Conservation (phyloP, 2,888 invertebrate genomes). For the Lathronympha strigana region DNA sequence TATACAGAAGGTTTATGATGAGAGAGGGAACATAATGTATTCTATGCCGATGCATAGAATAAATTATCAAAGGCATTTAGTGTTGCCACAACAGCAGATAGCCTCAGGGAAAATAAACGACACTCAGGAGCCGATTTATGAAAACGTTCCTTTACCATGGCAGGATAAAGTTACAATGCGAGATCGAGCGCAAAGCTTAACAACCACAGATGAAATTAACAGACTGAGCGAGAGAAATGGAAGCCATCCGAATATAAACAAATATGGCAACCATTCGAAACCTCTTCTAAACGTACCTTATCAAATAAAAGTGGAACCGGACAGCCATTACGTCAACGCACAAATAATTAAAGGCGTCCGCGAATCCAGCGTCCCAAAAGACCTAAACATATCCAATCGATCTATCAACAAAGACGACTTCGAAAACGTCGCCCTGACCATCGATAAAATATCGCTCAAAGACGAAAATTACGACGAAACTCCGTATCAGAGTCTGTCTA, state of each 20-base stretch:
- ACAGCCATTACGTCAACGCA: conserved; percentile 77
- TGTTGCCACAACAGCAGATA: conserved; percentile 78
- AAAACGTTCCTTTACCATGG: conserved; percentile 91
- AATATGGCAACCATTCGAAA: conserved; percentile 55
- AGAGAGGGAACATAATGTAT: conserved; percentile 86
- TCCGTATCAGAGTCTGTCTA: conserved; percentile 76
- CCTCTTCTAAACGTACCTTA: conserved; percentile 52
- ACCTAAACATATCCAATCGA: conserved; percentile 57
- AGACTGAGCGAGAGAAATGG: conserved; percentile 73
- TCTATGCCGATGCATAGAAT: conserved; percentile 83
- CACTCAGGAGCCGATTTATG: conserved; percentile 90
- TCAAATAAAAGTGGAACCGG: conserved; percentile 56
- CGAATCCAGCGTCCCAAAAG: conserved; percentile 70
- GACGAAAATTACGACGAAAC: conserved; percentile 72
- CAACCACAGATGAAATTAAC: conserved; percentile 87
- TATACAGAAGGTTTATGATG: conserved; percentile 86
- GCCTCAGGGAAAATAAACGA: conserved; percentile 58
- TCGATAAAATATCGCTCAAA: conserved; percentile 67
- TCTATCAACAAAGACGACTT: conserved; percentile 63
- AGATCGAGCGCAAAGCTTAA: conserved; percentile 87
- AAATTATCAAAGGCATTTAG: conserved; percentile 75
- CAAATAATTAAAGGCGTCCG: conserved; percentile 75
- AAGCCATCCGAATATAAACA: conserved; percentile 67
- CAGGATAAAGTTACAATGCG: conserved; percentile 69
- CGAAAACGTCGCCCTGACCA: conserved; percentile 61